Percentiles rank a stretch among this genome's conserved stretches.
phyloP scores from a whole-genome alignment of 2,888 invertebrate genomes.

The Prostheceraeus crozeri region DNA sequence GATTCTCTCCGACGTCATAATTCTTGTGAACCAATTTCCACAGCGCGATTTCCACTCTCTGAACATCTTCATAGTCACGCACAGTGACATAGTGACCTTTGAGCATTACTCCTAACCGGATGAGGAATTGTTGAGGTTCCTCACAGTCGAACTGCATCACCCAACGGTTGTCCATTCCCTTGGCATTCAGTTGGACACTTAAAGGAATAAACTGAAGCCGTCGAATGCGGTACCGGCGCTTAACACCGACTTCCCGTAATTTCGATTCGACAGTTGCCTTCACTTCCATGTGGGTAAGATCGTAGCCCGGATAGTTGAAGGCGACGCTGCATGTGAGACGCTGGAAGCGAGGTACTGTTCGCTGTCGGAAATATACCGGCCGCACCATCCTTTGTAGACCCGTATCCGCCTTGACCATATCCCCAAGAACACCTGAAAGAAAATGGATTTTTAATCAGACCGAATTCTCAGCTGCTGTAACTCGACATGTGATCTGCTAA shows the following conservation, averaged over 20 bases:
- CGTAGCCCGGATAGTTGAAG: not conserved
- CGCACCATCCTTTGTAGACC: not conserved
- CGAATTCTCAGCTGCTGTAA: no score
- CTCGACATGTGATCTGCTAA: no score
- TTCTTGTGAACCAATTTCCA: not conserved
- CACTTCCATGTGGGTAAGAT: not conserved
- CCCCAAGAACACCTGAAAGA: no score
- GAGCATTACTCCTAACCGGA: not conserved
- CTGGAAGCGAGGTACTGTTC: not conserved
- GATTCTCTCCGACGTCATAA: no score
- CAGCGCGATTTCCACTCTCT: not conserved
- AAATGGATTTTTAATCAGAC: no score
- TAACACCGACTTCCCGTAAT: not conserved
- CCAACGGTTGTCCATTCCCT: slow-evolving; percentile 8
- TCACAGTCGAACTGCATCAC: not conserved
- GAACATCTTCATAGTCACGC: not conserved
- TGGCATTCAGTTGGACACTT: not conserved
- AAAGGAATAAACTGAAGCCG: slow-evolving; percentile 1
- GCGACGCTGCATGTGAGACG: not conserved
- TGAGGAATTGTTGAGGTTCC: not conserved
- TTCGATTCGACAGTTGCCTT: not conserved
- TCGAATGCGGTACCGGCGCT: not conserved
- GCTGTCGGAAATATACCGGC: not conserved
- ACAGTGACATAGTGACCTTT: not conserved
- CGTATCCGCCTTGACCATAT: not conserved